These are phyloP conservation scores for Pelodytes ibericus DNA, from an alignment of 2,797 vertebrate genomes.

Conservation along the genomic window DNA sequence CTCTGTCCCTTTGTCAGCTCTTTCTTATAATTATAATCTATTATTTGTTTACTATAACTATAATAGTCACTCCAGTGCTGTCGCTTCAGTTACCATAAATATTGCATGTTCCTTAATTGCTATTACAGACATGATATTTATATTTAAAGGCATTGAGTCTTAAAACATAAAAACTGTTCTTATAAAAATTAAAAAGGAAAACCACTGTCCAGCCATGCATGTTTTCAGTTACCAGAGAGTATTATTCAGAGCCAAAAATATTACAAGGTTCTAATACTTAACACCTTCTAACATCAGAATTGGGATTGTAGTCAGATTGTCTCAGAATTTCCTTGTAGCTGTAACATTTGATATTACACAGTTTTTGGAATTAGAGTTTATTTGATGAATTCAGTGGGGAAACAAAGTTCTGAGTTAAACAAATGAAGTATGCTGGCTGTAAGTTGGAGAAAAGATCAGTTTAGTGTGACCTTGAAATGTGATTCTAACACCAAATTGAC, in stretches of 20 bases:
- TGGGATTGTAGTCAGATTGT: conserved; percentile 29
- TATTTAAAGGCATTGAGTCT: too few species aligned
- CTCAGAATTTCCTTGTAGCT: conserved; percentile 28
- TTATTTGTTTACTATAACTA: too few species aligned
- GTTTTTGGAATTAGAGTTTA: conserved; percentile 17
- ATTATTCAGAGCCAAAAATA: conserved; percentile 38
- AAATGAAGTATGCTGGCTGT: not conserved
- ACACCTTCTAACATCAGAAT: conserved; percentile 50
- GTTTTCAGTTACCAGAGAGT: conserved; percentile 15
- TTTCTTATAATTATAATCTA: too few species aligned
- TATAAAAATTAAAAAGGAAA: too few species aligned
- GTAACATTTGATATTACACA: conserved; percentile 35
- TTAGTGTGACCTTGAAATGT: not conserved
- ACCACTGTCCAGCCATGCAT: conserved; percentile 5
- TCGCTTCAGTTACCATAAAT: too few species aligned
- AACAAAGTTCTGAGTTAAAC: not conserved
- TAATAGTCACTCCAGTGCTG: too few species aligned
- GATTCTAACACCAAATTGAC: not conserved
- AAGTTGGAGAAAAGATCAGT: not conserved
- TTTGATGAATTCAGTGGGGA: conserved; percentile 24
- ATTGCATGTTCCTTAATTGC: too few species aligned
- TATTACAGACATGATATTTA: too few species aligned
- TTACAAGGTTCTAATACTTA: conserved; percentile 46
- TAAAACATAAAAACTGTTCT: too few species aligned
- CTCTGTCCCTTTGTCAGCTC: too few species aligned